These are phyloP conservation scores for Nematostella vectensis DNA, from an alignment of 92 coral and sea anemone genomes.

Conservation along the genomic window DNA sequence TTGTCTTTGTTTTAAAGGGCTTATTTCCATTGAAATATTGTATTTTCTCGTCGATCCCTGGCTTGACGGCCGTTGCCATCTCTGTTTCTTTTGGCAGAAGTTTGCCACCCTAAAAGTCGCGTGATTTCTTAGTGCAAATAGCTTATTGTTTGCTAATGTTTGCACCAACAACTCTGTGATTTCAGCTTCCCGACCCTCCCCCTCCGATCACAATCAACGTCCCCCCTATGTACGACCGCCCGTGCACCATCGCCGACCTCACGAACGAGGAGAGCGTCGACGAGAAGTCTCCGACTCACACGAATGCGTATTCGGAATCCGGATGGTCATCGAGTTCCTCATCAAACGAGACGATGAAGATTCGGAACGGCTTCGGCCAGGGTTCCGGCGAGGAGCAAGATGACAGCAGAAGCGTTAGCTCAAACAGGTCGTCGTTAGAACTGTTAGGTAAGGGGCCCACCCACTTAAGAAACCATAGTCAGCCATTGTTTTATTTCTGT, in stretches of 20 bases:
- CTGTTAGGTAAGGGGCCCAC: slow-evolving; percentile 70
- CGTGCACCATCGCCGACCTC: slow-evolving; percentile 44
- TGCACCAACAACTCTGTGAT: too few relatives aligned
- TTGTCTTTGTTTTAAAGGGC: too few relatives aligned
- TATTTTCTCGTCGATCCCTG: too few relatives aligned
- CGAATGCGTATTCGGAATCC: slow-evolving; percentile 56
- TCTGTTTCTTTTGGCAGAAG: too few relatives aligned
- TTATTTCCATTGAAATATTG: too few relatives aligned
- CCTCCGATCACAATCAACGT: slow-evolving; percentile 27
- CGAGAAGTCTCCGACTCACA: slow-evolving; percentile 64
- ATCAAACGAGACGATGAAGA: slow-evolving; percentile 73
- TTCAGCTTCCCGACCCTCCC: slow-evolving; percentile 16
- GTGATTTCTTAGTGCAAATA: too few relatives aligned
- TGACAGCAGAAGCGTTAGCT: slow-evolving; percentile 39
- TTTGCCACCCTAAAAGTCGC: too few relatives aligned
- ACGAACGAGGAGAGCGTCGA: slow-evolving; percentile 87
- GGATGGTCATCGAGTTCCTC: slow-evolving; percentile 68
- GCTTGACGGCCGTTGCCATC: too few relatives aligned
- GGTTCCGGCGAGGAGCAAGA: slow-evolving; percentile 61
- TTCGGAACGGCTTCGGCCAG: slow-evolving; percentile 44
- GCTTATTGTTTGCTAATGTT: too few relatives aligned
- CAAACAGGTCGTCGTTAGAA: slow-evolving; percentile 70
- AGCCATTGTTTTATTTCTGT: neutral
- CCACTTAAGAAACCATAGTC: too few relatives aligned
- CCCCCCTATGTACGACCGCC: slow-evolving; percentile 21